Conservation (phyloP, 2,113 vertebrate genomes). For the Elephas maximus region DNA sequence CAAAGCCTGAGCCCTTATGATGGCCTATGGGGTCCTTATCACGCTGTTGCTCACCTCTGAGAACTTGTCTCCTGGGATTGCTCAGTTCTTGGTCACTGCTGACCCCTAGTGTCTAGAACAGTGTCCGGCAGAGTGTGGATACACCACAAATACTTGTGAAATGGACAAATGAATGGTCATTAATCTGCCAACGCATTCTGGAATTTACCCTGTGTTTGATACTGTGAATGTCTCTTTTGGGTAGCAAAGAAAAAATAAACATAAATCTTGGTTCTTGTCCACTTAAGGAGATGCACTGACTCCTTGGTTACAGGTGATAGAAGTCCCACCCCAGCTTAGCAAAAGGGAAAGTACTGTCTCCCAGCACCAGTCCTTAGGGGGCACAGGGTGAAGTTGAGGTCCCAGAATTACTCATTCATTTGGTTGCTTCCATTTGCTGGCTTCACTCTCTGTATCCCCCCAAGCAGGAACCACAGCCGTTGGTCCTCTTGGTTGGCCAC, state of each 20-base stretch:
- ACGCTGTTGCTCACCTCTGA: not conserved
- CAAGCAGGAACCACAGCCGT: not conserved
- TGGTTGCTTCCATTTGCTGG: too few relatives aligned
- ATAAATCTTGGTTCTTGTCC: too few relatives aligned
- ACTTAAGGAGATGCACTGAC: not conserved
- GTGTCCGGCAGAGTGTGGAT: not conserved
- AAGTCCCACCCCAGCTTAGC: not conserved
- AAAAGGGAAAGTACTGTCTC: not conserved
- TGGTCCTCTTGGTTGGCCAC: not conserved
- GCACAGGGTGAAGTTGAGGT: not conserved
- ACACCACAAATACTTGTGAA: not conserved
- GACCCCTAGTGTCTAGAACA: not conserved
- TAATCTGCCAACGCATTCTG: not conserved
- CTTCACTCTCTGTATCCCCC: not conserved
- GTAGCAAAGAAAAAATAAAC: not conserved
- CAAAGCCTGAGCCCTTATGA: not conserved
- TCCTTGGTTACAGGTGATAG: not conserved
- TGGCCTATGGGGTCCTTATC: not conserved
- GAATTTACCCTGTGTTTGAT: not conserved
- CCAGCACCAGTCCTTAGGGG: not conserved
- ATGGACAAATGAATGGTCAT: not conserved
- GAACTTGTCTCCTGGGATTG: not conserved
- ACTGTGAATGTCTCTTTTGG: not conserved
- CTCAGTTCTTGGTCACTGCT: not conserved
- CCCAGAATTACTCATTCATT: not conserved